Base-by-base conservation (phyloP, 2,888 invertebrate genomes). In the Trichacis sp. region DNA sequence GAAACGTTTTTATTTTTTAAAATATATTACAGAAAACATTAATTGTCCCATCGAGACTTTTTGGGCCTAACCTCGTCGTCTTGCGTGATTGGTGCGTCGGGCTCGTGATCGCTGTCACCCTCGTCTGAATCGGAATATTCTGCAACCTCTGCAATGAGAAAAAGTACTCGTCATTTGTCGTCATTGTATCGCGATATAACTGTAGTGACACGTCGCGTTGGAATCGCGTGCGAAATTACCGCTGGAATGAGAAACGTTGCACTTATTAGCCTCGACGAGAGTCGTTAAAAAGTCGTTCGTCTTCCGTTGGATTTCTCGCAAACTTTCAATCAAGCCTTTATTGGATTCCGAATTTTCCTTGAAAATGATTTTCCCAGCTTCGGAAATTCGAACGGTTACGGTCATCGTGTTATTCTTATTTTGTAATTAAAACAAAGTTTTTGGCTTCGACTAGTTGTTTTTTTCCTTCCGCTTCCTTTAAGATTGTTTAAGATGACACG, bases 221-320 rank as follows among this genome's bases (percentile, higher is more conserved):
- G 20, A 11, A 20, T 2, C 18, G 15, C 20, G 19, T 20, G 18
- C n/a, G n/a, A 5, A 20, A 45, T 53, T 47, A 49, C 48, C 46
- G 47, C 40, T 20, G 15, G 36, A 49, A 52, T 59, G 30, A 14
- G 11, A 19, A 8, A 58, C 45, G 5, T 12, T 33, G 15, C 60
- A 20, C 8, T 33, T 2, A 17, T 55, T 63, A n/a, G 65, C 50
- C 33, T 74, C 64, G 24, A 82, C 71, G 14, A 82, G 68, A 18
- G 57, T 66, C 8, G 81, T 81, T 51, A 83, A 68, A 61, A 78
- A 75, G 48, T 76, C 70, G 62, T 83, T 83, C 42, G 78, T 73
- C 58, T 61, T 72, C 33, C 63, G 59, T 61, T 78, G 81, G 2
- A 73, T 66, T 2, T 73, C 67, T 47, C 71, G 76, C 48, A 83